Conservation (phyloP, 2,888 invertebrate genomes). For the Athalia circularis region DNA sequence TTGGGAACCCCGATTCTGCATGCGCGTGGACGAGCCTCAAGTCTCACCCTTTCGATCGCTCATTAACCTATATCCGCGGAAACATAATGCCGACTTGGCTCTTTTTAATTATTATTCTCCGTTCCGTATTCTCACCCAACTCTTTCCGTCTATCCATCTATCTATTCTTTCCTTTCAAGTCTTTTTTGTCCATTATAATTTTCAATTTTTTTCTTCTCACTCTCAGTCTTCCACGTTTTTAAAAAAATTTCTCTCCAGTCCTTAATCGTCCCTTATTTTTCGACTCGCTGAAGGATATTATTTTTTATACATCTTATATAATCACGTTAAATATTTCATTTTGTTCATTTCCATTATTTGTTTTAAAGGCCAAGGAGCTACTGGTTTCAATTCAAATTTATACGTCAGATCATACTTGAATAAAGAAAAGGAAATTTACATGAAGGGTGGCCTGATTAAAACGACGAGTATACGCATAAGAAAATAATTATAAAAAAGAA, state of each 20-base stretch:
- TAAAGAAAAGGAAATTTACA: too few relatives aligned
- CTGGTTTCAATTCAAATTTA: background rate
- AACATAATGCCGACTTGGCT: slow-evolving; percentile 22
- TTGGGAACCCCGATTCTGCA: background rate
- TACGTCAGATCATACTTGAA: background rate
- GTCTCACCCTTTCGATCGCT: slow-evolving; percentile 21
- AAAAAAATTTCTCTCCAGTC: background rate
- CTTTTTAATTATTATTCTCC: slow-evolving; percentile 37
- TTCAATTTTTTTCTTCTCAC: background rate
- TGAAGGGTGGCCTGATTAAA: too few relatives aligned
- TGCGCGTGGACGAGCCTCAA: slow-evolving; percentile 12
- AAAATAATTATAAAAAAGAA: too few relatives aligned
- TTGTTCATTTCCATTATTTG: too few relatives aligned
- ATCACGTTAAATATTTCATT: too few relatives aligned
- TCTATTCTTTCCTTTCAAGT: background rate
- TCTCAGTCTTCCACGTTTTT: slow-evolving; percentile 12
- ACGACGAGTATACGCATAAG: too few relatives aligned
- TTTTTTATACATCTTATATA: too few relatives aligned
- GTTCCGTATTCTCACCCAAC: background rate
- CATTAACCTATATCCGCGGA: slow-evolving; percentile 39
- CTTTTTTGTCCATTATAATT: background rate
- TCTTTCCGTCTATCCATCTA: slow-evolving; percentile 2
- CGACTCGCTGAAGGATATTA: background rate
- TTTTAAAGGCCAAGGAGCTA: too few relatives aligned
- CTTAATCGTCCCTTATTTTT: slow-evolving; percentile 11